Base-by-base conservation (phyloP, 1,140 invertebrate genomes). In the Tenebrio molitor region DNA sequence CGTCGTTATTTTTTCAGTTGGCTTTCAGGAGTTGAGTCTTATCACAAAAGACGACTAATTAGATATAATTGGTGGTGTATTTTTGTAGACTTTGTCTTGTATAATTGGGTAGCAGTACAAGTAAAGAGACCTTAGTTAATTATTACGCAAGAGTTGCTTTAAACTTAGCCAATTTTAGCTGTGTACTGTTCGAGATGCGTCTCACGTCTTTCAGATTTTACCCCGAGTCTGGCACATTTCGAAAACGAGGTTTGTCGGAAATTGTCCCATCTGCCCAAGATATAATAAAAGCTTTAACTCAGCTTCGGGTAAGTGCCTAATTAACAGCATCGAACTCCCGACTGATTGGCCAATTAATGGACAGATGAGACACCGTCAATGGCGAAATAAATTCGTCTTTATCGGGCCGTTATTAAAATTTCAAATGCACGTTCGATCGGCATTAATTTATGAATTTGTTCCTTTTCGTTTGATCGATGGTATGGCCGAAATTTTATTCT, bases 281-380 rank as follows among this genome's bases (percentile, higher is more conserved):
- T 70, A 70, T 70, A 70, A 70, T 70, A 70, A 62, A 70, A 70
- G 68, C 68, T 70, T 62, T 70, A 70, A 70, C 46, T 70, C 46
- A 62, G 50, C 46, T 62, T 12, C 33, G 68, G 46, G 33, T 70
- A 62, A 70, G 68, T 70, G 50, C 29, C 46, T 70, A 70, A 70
- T 70, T 70, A 70, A 70, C 46, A 70, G 58, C 58, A 70, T 70
- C 68, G 58, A 39, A 19, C 64, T 42, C 64, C 4, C 25, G n/a
- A 8, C 44, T 67, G 66, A 70, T 70, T 70, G 68, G 68, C 68
- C 68, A 70, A 70, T 70, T 70, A 70, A 71, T 58, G 69, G 25
- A 14, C 50, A 12, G n/a, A 3, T 39, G 5, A 39, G 36, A 5
- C 36, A 29, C 25, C 8, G 36, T 39, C 36, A 58, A 29, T 25